A percentile compares a stretch with the other conserved stretches of the same genome.
Conservation (phyloP, 2,888 invertebrate genomes). For the Drosophila heteroneura region DNA sequence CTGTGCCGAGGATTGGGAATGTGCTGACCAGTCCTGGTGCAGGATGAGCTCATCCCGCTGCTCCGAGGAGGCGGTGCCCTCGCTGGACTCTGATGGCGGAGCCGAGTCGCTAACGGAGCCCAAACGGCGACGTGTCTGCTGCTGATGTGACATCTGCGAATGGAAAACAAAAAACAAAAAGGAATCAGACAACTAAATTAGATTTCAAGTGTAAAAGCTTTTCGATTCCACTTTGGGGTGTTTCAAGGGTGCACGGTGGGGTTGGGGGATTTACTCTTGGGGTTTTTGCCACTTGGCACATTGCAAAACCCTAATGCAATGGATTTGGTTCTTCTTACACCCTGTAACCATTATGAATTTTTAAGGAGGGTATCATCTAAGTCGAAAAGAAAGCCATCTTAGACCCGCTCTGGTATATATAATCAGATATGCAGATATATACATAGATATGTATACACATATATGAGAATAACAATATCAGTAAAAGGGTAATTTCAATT, state of each 20-base stretch:
- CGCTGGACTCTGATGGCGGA: slow-evolving; percentile 86
- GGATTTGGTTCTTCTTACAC: slow-evolving; percentile 14
- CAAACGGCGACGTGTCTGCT: slow-evolving; percentile 86
- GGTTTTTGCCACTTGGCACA: slow-evolving; percentile 33
- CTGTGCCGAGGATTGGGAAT: slow-evolving; percentile 67
- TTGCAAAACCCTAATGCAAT: slow-evolving; percentile 50
- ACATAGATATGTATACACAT: too few relatives aligned
- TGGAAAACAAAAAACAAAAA: slow-evolving; percentile 2
- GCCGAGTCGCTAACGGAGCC: slow-evolving; percentile 88
- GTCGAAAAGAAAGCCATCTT: neutral
- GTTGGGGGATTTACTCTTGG: neutral
- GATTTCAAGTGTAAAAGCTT: slow-evolving; percentile 74
- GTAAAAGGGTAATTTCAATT: neutral
- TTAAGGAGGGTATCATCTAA: neutral
- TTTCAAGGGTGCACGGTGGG: neutral
- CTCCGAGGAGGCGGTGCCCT: slow-evolving; percentile 87
- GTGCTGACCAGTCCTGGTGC: slow-evolving; percentile 67
- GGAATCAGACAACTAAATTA: slow-evolving; percentile 50
- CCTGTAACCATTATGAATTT: neutral
- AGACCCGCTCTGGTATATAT: neutral
- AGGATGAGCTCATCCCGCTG: slow-evolving; percentile 74
- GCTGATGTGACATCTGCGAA: slow-evolving; percentile 81
- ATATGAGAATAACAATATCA: neutral
- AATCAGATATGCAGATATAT: neutral
- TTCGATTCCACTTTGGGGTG: slow-evolving; percentile 46